Base-by-base conservation (phyloP, 2,797 vertebrate species). In the Rhinoraja longicauda region DNA sequence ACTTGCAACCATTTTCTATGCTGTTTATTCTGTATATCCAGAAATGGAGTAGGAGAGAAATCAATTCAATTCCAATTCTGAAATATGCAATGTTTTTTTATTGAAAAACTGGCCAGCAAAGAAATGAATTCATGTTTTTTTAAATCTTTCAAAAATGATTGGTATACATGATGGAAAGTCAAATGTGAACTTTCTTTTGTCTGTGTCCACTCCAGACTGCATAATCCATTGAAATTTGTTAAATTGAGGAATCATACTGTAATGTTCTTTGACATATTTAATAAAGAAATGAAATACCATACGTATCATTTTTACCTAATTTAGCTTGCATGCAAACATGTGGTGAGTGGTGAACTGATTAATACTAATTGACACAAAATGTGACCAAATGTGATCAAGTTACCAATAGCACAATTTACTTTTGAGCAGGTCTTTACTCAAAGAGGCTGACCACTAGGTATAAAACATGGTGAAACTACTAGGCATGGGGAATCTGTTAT, bases 101-200 rank as follows among this genome's bases (percentile, higher is more conserved):
- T 90, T 72, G 67, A 91, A 9, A 70, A 39, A 39, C 10, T 10
- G 72, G 8, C 36, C 90, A 32, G 12, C 36, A n/a, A 91, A 91
- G 88, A 72, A 45, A 36, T 91, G 82, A 86, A 86, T 86, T 86
- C 86, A 86, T 82, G 53, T 86, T 45, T 90, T 90, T 17, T 91
- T 67, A n/a, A 39, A 24, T 91, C 64, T 91, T 32, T 32, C 72
- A 72, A 32, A 72, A 32, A 91, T 91, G 32, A 45, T 91, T 91
- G 88, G 32, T 72, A 32, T 39, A 39, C 67, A 90, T 67, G 32
- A 72, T 39, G 67, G 78, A 91, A 91, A 72, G 39, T 62, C 64
- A 88, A 88, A 88, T 88, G 26, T 86, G 26, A 67, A 67, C 32
- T 88, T 67, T 88, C 62, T 32, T n/a, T 88, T 29, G n/a, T 88